Evolutionary conservation across 2,888 invertebrate species (phyloP).

Genomic region (Perdita meconis): DNA sequence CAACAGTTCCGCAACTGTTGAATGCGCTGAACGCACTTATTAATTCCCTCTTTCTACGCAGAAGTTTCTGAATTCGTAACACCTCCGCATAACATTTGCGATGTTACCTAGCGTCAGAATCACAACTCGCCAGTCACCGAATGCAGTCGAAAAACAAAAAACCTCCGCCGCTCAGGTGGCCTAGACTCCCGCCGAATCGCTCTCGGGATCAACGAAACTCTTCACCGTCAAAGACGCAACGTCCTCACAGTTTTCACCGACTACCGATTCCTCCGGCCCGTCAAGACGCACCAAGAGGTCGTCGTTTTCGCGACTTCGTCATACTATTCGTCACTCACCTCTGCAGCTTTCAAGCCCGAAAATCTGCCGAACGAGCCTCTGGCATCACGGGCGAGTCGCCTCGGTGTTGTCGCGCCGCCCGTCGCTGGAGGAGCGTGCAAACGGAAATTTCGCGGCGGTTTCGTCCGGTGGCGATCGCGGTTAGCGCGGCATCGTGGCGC

Average conservation of each 20-base stretch:
- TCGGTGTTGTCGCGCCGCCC: background rate
- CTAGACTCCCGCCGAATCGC: too few relatives aligned
- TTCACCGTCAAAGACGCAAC: background rate
- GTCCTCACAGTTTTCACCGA: too few relatives aligned
- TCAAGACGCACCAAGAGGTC: background rate
- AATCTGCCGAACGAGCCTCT: background rate
- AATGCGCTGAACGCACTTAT: too few relatives aligned
- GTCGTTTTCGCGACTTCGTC: background rate
- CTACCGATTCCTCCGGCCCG: background rate
- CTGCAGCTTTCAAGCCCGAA: background rate
- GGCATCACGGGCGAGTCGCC: conserved; percentile 19
- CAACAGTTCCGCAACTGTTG: too few relatives aligned
- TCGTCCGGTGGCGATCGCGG: conserved; percentile 17
- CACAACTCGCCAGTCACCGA: too few relatives aligned
- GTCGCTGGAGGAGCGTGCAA: background rate
- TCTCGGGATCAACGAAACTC: conserved; percentile 20
- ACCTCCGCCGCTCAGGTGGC: too few relatives aligned
- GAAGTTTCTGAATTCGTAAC: too few relatives aligned
- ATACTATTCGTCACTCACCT: conserved; percentile 22
- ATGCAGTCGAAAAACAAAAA: too few relatives aligned
- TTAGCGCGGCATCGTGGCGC: conserved; percentile 40
- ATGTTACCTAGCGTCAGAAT: too few relatives aligned
- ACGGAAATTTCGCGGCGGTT: conserved; percentile 21
- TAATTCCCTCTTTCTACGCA: too few relatives aligned
- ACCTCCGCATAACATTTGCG: too few relatives aligned